Evolutionary conservation across 2,113 vertebrate species (phyloP).

Genomic region (Morone chrysops): DNA sequence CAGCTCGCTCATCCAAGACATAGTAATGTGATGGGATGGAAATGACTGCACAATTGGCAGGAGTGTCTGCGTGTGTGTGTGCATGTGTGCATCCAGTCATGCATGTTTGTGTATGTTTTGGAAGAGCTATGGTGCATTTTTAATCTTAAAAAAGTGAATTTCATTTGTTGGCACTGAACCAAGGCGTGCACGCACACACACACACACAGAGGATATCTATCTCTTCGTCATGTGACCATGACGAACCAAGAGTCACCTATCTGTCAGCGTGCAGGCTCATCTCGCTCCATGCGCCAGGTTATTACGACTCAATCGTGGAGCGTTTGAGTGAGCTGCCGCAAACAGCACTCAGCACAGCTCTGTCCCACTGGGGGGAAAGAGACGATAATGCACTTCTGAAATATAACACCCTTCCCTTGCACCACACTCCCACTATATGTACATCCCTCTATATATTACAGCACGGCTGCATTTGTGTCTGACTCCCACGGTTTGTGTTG

Average conservation of each 20-base stretch:
- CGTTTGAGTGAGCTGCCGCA: slow-evolving; percentile 65
- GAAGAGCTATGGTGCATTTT: slow-evolving; percentile 1
- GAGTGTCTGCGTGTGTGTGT: background rate
- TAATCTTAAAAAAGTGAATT: background rate
- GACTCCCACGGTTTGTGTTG: slow-evolving; percentile 7
- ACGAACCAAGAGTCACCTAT: slow-evolving; percentile 44
- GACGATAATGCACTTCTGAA: slow-evolving; percentile 76
- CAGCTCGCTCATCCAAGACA: slow-evolving; percentile 40
- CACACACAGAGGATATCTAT: background rate
- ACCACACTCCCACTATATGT: slow-evolving; percentile 34
- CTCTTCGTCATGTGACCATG: slow-evolving; percentile 21
- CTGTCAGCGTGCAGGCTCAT: slow-evolving; percentile 48
- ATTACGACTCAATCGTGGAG: slow-evolving; percentile 73
- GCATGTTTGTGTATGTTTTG: slow-evolving; percentile 5
- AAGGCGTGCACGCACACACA: slow-evolving; percentile 5
- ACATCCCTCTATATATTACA: slow-evolving; percentile 31
- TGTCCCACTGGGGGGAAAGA: slow-evolving; percentile 58
- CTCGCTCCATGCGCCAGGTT: slow-evolving; percentile 48
- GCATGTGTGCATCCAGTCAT: background rate
- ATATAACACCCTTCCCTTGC: slow-evolving; percentile 73
- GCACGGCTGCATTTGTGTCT: background rate
- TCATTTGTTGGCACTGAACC: slow-evolving; percentile 4
- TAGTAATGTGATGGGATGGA: slow-evolving; percentile 41
- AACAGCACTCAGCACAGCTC: slow-evolving; percentile 72
- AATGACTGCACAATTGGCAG: slow-evolving; percentile 18